These are phyloP conservation scores for Pocota personata DNA, from an alignment of 2,888 invertebrate species.

Conservation along the genomic window DNA sequence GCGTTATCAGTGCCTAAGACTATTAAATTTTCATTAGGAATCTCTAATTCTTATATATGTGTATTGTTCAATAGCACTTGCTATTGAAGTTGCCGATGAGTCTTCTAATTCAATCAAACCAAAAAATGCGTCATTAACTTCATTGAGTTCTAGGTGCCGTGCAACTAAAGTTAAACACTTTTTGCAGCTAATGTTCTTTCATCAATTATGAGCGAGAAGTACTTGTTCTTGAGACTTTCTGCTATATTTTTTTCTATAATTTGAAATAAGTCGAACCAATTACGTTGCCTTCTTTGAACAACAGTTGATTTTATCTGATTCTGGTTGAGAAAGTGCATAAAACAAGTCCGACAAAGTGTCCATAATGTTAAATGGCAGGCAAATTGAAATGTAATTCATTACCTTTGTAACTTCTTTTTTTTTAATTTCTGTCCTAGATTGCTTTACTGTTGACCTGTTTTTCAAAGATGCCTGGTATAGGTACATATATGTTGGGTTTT, in stretches of 20 bases:
- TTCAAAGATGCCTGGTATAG: neutral
- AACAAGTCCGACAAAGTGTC: constrained; percentile 14
- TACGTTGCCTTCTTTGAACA: constrained; percentile 1
- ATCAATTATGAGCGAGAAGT: constrained; percentile 35
- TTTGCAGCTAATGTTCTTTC: constrained; percentile 44
- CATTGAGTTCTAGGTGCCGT: neutral
- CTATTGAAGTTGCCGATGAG: constrained; percentile 23
- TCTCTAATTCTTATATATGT: constrained; percentile 26
- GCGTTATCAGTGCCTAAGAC: constrained; percentile 76
- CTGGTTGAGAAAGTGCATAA: neutral
- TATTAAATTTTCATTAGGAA: constrained; percentile 71
- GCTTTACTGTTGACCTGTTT: neutral
- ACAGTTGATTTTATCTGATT: neutral
- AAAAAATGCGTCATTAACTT: constrained; percentile 31
- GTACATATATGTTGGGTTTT: constrained; percentile 15
- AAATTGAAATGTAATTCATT: constrained; percentile 23
- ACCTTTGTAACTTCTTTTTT: constrained; percentile 20
- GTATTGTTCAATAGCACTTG: constrained; percentile 5
- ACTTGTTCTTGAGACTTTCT: neutral
- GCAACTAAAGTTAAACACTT: constrained; percentile 37
- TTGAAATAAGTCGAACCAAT: constrained; percentile 1
- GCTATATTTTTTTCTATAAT: neutral
- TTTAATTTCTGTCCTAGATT: neutral
- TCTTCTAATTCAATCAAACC: constrained; percentile 12
- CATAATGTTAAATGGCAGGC: constrained; percentile 28